Percentiles rank a stretch among this genome's conserved stretches.
phyloP scores from a whole-genome alignment of 2,888 invertebrate genomes.

The Ectemnius cavifrons region DNA sequence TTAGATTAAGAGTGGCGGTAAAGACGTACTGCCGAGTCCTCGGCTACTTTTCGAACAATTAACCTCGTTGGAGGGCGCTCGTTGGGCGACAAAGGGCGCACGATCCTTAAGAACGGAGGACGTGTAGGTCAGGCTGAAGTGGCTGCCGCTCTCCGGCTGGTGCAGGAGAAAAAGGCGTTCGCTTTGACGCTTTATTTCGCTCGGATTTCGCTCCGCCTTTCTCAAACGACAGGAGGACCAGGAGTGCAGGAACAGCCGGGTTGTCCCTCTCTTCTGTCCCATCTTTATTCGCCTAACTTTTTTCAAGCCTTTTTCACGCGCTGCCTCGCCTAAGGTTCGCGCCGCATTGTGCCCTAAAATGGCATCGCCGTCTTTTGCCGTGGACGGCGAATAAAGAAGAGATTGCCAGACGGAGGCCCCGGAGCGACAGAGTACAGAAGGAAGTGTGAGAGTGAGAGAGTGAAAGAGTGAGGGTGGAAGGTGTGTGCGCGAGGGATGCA shows the following conservation, averaged over 20 bases:
- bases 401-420: background rate
- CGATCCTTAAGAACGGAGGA: constrained; percentile 49
- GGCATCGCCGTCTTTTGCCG: constrained; percentile 28
- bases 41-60: constrained; percentile 63
- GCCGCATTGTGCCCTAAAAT: constrained; percentile 49
- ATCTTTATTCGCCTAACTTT: constrained; percentile 9
- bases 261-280: constrained; percentile 14
- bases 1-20: no score
- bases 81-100: constrained; percentile 53
- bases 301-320: constrained; percentile 14
- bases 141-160: constrained; percentile 29
- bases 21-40: constrained; percentile 14
- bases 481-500: constrained; percentile 35
- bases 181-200: constrained; percentile 53
- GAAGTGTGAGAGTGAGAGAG: background rate
- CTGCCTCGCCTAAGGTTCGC: constrained; percentile 29
- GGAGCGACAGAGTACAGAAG: background rate
- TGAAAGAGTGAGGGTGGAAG: constrained; percentile 10
- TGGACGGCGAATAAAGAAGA: constrained; percentile 22
- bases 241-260: constrained; percentile 19
- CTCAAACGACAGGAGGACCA: constrained; percentile 14
- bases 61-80: constrained; percentile 60
- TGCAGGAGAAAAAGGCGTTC: constrained; percentile 48
- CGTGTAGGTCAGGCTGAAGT: constrained; percentile 56
- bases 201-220: constrained; percentile 42